Evolutionary conservation across 2,888 invertebrate genomes (phyloP).

Genomic region (Chironomus riparius): DNA sequence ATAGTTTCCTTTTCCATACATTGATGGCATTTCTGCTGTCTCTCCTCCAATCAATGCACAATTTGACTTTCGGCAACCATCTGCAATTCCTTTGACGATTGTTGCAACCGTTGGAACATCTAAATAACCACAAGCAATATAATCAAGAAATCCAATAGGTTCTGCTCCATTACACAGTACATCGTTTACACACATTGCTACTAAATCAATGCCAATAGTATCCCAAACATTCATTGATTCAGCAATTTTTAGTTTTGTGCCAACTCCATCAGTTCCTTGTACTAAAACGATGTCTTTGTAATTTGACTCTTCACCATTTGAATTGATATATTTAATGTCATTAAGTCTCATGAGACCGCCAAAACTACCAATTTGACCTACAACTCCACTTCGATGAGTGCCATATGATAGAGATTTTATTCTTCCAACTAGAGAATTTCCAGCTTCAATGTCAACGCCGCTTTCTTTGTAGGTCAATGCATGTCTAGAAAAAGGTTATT

Average conservation of each 20-base stretch:
- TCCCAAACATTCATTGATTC: constrained; percentile 67
- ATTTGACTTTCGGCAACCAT: constrained; percentile 76
- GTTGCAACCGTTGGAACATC: constrained; percentile 65
- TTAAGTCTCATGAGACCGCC: constrained; percentile 86
- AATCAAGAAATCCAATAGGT: constrained; percentile 93
- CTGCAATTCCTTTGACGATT: constrained; percentile 77
- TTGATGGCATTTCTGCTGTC: constrained; percentile 95
- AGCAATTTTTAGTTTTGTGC: constrained; percentile 91
- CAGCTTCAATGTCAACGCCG: constrained; percentile 91
- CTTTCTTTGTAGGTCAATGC: constrained; percentile 73
- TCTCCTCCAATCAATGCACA: constrained; percentile 90
- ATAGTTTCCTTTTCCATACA: constrained; percentile 81
- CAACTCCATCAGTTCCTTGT: constrained; percentile 93
- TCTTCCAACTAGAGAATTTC: constrained; percentile 71
- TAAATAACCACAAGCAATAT: constrained; percentile 85
- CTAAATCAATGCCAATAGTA: constrained; percentile 86
- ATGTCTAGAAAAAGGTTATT: constrained; percentile 25
- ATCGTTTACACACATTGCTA: constrained; percentile 98
- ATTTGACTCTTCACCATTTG: constrained; percentile 36
- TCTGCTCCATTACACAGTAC: constrained; percentile 91
- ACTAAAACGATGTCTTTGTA: constrained; percentile 79
- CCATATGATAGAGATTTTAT: constrained; percentile 75
- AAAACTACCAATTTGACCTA: constrained; percentile 83
- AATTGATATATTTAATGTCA: constrained; percentile 46
- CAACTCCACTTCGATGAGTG: constrained; percentile 67